Evolutionary conservation across 2,888 invertebrate species (phyloP), one percentile per base, ranked within the genome.

Genomic region (Trachelus stipa): DNA sequence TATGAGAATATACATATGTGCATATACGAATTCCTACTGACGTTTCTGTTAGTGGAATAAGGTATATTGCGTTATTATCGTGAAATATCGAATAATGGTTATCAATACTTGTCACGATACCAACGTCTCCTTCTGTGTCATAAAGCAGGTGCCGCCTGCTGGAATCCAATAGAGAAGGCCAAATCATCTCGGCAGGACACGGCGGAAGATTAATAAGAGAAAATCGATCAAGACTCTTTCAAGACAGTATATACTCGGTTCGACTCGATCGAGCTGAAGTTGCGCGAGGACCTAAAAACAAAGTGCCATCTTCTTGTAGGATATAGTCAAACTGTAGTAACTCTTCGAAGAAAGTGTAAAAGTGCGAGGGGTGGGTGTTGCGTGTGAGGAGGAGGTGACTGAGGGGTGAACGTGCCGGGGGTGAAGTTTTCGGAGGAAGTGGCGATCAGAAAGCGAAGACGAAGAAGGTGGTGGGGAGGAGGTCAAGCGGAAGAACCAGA

Each of bases 401-500:
- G 56, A 56, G 56, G 23, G 56, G 56, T 40, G 40, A 40, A 40
- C 6, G 40, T 40, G 40, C 2, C 40, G 23, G 40, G 75, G 78
- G 68, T 40, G 71, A 40, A 15, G 74, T 77, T 33, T 35, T n/a
- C 31, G 35, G 37, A 75, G 77, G 56, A 75, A 69, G 35, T 31
- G 74, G 37, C 34, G 34, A 68, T n/a, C 12, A 31, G 40, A 35
- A 23, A 37, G 23, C 9, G 23, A 56, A 56, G n/a, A 71, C 37
- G 68, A 69, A 73, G n/a, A 68, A 75, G 37, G 71, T 35, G 40
- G 75, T 68, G 35, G 11, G 68, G 68, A 56, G 74, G 68, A 74
- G 74, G 74, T 73, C 40, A 31, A 33, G 75, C 75, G 75, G 75
- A 75, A 69, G 23, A 23, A 73, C 33, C 73, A 35, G 73, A 34